Evolutionary conservation across 2,888 invertebrate genomes (phyloP).

Genomic region (Griposia aprilina): DNA sequence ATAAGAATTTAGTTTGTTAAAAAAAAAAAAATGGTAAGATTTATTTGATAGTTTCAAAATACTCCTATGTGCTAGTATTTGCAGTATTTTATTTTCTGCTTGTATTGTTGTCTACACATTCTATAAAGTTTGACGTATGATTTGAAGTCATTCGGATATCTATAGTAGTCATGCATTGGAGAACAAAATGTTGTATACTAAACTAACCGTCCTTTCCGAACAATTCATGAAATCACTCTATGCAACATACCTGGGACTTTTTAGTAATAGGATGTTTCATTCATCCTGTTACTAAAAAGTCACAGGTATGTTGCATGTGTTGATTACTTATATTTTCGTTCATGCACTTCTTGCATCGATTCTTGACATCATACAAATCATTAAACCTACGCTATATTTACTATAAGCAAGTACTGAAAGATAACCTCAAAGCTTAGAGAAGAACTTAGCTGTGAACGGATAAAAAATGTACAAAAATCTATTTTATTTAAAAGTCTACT

Average conservation of each 20-base stretch:
- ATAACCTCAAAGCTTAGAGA: background rate
- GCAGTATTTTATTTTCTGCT: background rate
- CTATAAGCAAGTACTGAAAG: background rate
- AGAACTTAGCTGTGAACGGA: background rate
- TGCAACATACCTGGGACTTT: background rate
- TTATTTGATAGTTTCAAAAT: background rate
- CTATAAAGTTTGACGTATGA: background rate
- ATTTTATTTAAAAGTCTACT: background rate
- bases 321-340: background rate
- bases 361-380: background rate
- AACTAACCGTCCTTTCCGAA: background rate
- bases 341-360: background rate
- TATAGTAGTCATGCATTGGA: too few species aligned
- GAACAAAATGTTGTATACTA: background rate
- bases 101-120: background rate
- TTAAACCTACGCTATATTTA: background rate
- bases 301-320: too few species aligned
- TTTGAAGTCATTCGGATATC: background rate
- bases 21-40: background rate
- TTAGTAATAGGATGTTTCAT: slow-evolving; percentile 3
- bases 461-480: background rate
- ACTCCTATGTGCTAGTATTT: too few species aligned
- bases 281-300: too few species aligned
- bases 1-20: background rate
- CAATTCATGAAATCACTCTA: background rate